phyloP scores from a whole-genome alignment of 2,797 vertebrate genomes.

The Nannoperca obscura region DNA sequence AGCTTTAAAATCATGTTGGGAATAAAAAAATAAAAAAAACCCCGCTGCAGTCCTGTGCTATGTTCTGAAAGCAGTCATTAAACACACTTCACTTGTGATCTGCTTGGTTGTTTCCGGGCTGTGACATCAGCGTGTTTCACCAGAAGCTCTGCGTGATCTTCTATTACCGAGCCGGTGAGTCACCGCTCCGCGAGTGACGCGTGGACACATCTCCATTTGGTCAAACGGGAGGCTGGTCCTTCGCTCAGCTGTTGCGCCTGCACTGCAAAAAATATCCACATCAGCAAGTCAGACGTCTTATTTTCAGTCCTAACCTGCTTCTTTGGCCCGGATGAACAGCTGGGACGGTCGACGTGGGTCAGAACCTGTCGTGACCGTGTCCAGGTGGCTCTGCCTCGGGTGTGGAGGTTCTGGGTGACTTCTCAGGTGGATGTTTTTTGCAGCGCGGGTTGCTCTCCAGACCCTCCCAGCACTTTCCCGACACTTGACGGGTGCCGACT shows the following conservation, averaged over 20 bases:
- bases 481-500: conserved; percentile 51
- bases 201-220: conserved; percentile 75
- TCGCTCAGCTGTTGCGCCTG: conserved; percentile 73
- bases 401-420: neutral
- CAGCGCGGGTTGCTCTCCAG: conserved; percentile 49
- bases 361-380: too few relatives aligned
- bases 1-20: conserved; percentile 61
- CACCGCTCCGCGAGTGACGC: conserved; percentile 63
- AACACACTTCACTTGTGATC: too few relatives aligned
- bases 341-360: accelerated
- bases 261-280: conserved; percentile 66
- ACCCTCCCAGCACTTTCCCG: conserved; percentile 76
- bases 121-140: conserved; percentile 79
- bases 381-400: too few relatives aligned
- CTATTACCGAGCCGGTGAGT: conserved; percentile 84
- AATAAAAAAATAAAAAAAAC: conserved; percentile 34
- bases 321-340: accelerated
- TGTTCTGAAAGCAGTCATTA: too few relatives aligned
- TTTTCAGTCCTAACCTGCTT: accelerated
- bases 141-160: conserved; percentile 66
- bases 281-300: neutral
- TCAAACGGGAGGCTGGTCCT: conserved; percentile 70
- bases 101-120: conserved; percentile 57
- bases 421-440: conserved; percentile 36
- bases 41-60: conserved; percentile 23